Evolutionary conservation across 2,797 vertebrate species (phyloP).

Genomic region (Gorsachius magnificus): DNA sequence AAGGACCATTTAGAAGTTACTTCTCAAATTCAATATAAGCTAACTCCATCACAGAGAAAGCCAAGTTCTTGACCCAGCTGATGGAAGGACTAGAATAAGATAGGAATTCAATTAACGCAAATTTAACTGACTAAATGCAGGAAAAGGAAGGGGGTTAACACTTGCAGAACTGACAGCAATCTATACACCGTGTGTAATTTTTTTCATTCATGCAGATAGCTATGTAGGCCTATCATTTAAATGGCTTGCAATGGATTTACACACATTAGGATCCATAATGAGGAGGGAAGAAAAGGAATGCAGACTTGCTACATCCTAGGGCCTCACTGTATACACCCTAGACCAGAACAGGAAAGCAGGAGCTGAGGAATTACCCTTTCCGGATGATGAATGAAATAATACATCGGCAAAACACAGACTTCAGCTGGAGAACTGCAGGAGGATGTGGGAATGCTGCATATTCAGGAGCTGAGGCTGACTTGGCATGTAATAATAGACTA

Average conservation of each 20-base stretch:
- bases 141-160: background rate
- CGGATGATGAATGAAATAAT: background rate
- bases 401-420: background rate
- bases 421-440: background rate
- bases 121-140: constrained; percentile 2
- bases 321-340: background rate
- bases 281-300: background rate
- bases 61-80: background rate
- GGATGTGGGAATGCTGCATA: background rate
- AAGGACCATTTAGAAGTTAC: background rate
- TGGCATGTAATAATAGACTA: background rate
- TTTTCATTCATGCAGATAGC: background rate
- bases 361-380: background rate
- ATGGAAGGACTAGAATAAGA: background rate
- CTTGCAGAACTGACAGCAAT: background rate
- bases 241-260: background rate
- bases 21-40: background rate
- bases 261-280: background rate
- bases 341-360: background rate
- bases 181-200: background rate
- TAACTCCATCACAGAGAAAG: background rate
- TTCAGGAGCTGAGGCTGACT: background rate
- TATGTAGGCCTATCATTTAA: background rate
- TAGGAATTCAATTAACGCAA: background rate
- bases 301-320: background rate